Evolutionary conservation across 2,888 invertebrate genomes (phyloP).

Genomic region (Cosmorhoe ocellata): DNA sequence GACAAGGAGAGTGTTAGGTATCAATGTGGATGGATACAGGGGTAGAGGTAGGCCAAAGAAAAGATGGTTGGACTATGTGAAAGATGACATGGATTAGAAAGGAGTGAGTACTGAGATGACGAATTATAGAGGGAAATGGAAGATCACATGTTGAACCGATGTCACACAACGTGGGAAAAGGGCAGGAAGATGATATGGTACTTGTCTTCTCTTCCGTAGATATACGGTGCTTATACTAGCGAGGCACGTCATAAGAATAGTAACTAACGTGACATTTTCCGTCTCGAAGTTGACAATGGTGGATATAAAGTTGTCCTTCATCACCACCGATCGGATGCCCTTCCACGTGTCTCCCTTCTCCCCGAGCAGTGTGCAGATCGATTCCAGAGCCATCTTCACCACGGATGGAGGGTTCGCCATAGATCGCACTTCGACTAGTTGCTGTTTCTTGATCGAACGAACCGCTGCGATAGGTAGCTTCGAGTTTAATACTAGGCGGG

Average conservation of each 20-base stretch:
- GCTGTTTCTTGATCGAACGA: conserved; percentile 97
- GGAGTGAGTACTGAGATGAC: too few relatives aligned
- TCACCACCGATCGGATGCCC: conserved; percentile 93
- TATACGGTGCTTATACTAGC: too few relatives aligned
- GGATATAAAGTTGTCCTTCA: conserved; percentile 97
- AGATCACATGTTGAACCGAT: too few relatives aligned
- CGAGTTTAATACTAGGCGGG: conserved; percentile 51
- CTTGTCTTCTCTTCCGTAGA: background rate
- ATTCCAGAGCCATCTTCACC: conserved; percentile 96
- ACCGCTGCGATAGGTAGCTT: conserved; percentile 85
- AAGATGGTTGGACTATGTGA: too few relatives aligned
- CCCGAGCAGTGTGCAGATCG: conserved; percentile 95
- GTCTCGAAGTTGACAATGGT: conserved; percentile 97
- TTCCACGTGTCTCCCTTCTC: conserved; percentile 97
- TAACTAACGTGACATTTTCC: conserved; percentile 93
- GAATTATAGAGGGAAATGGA: too few relatives aligned
- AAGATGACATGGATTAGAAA: too few relatives aligned
- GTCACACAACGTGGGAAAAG: too few relatives aligned
- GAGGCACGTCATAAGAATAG: too few relatives aligned
- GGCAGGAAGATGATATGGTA: too few relatives aligned
- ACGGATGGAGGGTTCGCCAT: conserved; percentile 97
- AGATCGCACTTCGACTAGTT: conserved; percentile 96
- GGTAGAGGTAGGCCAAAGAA: too few relatives aligned
- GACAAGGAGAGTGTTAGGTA: too few relatives aligned
- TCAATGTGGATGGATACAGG: too few relatives aligned